Evolutionary conservation across 2,113 vertebrate genomes (phyloP), one percentile per base, ranked within the genome.

Genomic region (Leptobrachium leishanense): DNA sequence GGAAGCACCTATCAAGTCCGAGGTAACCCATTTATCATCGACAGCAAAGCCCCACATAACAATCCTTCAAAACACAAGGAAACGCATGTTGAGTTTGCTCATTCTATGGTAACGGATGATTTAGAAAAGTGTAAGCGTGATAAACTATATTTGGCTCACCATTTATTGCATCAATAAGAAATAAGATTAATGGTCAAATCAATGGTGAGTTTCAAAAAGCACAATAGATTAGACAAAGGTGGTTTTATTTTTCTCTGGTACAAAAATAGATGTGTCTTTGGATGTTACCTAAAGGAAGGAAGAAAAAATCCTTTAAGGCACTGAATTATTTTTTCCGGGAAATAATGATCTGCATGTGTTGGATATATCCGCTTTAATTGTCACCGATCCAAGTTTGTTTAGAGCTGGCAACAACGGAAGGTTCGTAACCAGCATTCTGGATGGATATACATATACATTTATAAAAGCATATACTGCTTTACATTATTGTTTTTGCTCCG

Each of bases 201-300:
- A 40, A 63, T 13, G 13, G 41, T 63, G 7, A 72, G 10, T 50
- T 70, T 79, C 77, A 65, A 50, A 73, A 72, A 62, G 70, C 70
- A 73, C 70, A 54, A 10, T 15, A 68, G 42, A 57, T 66, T n/a
- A 72, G 70, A 15, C 67, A 43, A 11, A 20, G 64, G n/a, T 57
- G 64, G 63, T 46, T 67, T 44, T 15, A 73, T n/a, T 67, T 72
- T 73, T 54, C 50, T 50, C 64, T 13, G 20, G 70, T 80, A 80
- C 42, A 80, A 74, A 80, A 80, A 80, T 80, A 80, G 20, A 68
- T 68, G 46, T 40, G 59, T 65, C 59, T 72, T 72, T 80, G 63
- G 50, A 74, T 20, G 68, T 50, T 31, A 15, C 15, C n/a, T 44
- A 2, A 13, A n/a, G n/a, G 43, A 55, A 66, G 69, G 53, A 65